These are phyloP conservation scores for Phocoena sinus DNA, from an alignment of 2,113 vertebrate species.

Conservation along the genomic window DNA sequence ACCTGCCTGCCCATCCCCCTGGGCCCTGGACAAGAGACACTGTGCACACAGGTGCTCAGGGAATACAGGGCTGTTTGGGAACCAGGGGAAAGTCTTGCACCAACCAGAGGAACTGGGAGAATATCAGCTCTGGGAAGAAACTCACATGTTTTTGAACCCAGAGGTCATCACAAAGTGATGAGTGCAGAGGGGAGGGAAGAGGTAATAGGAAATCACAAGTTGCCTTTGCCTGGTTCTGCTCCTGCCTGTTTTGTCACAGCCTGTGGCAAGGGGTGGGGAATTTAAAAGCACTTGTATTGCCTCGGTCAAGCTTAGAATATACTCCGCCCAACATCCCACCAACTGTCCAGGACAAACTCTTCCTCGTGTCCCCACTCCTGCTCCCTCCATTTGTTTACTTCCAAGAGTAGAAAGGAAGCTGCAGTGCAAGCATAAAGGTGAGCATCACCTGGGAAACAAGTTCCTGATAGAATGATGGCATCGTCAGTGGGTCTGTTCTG, in stretches of 20 bases:
- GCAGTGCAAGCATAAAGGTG: too few relatives aligned
- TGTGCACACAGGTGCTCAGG: neutral
- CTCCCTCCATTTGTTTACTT: neutral
- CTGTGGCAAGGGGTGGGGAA: neutral
- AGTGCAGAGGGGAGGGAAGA: neutral
- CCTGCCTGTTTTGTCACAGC: neutral
- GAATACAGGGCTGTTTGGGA: neutral
- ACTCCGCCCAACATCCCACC: neutral
- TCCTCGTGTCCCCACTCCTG: rapidly evolving
- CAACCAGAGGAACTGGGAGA: neutral
- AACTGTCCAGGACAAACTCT: neutral
- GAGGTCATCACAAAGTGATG: neutral
- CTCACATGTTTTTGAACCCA: neutral
- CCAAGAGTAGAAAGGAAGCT: too few relatives aligned
- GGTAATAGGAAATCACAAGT: neutral
- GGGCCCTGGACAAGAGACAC: neutral
- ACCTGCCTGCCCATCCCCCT: neutral
- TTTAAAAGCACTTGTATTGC: neutral
- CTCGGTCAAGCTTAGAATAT: neutral
- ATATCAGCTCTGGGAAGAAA: neutral
- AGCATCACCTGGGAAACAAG: neutral
- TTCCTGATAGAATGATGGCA: neutral
- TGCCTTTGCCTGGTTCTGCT: neutral
- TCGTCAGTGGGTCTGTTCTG: neutral
- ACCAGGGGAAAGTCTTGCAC: neutral